Evolutionary conservation across 2,888 invertebrate genomes (phyloP).

Genomic region (Synanthedon vespiformis): DNA sequence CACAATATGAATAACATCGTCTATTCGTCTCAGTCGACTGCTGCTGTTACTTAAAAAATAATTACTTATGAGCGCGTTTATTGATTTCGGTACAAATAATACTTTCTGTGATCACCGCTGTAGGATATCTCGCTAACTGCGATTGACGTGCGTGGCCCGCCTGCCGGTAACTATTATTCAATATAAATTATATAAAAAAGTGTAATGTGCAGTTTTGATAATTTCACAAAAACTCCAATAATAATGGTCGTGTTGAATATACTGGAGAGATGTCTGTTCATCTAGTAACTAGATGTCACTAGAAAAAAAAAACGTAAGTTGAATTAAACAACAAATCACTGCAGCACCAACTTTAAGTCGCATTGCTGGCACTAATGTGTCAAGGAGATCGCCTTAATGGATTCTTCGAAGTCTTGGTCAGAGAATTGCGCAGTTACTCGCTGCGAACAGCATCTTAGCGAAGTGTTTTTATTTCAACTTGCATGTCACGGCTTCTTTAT

Average conservation of each 20-base stretch:
- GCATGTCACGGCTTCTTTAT: constrained; percentile 30
- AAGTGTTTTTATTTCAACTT: constrained; percentile 24
- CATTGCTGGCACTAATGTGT: constrained; percentile 34
- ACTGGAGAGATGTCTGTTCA: constrained; percentile 28
- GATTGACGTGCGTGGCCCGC: constrained; percentile 22
- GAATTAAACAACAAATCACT: constrained; percentile 33
- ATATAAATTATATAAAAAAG: constrained; percentile 1
- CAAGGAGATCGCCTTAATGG: constrained; percentile 49
- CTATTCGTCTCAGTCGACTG: not conserved
- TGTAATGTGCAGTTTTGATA: constrained; percentile 21
- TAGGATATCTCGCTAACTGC: constrained; percentile 27
- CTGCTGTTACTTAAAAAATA: constrained; percentile 21
- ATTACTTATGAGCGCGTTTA: constrained; percentile 17
- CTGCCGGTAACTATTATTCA: constrained; percentile 6
- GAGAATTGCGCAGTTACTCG: constrained; percentile 51
- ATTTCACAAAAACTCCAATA: constrained; percentile 6
- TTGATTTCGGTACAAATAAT: constrained; percentile 19
- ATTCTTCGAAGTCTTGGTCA: constrained; percentile 41
- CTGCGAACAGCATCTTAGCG: not conserved
- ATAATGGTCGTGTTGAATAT: constrained; percentile 11
- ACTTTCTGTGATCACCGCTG: constrained; percentile 20
- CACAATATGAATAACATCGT: not conserved
- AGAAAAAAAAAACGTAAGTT: constrained; percentile 7
- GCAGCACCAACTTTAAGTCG: constrained; percentile 3
- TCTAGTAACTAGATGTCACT: constrained; percentile 17